Evolutionary conservation across 2,797 vertebrate genomes (phyloP), one percentile per base, ranked within the genome.

Genomic region (Scarus forsteni): DNA sequence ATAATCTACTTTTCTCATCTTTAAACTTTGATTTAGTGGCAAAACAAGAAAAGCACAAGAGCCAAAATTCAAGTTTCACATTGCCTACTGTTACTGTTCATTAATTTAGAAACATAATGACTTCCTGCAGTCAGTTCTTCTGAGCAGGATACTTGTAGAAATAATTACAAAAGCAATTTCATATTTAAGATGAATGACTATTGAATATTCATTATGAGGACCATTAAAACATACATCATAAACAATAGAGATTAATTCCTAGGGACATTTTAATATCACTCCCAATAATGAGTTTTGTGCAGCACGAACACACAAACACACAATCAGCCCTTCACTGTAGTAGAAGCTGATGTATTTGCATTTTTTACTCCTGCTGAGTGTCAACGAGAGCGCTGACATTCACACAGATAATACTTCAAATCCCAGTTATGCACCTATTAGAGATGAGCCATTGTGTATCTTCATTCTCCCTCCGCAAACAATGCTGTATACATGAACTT

Each of bases 171-270:
- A 76, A 78, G 58, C 68, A 50, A 68, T 82, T 86, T 67, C 18
- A 73, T 65, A 74, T 77, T 62, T 62, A 62, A 84, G 65, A 87
- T 68, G 50, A 79, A 80, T 79, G 79, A 71, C 61, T 66, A 67
- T 59, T 76, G 57, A 75, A 76, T 79, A 66, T 75, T 68, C 54
- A 82, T 84, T 86, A 57, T 70, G 27, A 60, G 12, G 34, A 57
- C 58, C 16, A 62, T 75, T 81, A 80, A 78, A 75, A 70, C 58
- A 60, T 70, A 66, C 63, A 70, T 80, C 63, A 79, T 14, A 34
- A 68, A 46, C 39, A 75, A 74, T 52, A 13, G 43, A 79, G 56
- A 77, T 78, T 43, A 60, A 85, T 77, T 73, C 34, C 45, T 10
- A 46, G 15, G 19, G 63, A 74, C 60, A 70, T 69, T 78, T 81